Base-by-base conservation (phyloP, 30 jellyfish, hydroid and myxozoan species). In the Cassiopea xamachana region DNA sequence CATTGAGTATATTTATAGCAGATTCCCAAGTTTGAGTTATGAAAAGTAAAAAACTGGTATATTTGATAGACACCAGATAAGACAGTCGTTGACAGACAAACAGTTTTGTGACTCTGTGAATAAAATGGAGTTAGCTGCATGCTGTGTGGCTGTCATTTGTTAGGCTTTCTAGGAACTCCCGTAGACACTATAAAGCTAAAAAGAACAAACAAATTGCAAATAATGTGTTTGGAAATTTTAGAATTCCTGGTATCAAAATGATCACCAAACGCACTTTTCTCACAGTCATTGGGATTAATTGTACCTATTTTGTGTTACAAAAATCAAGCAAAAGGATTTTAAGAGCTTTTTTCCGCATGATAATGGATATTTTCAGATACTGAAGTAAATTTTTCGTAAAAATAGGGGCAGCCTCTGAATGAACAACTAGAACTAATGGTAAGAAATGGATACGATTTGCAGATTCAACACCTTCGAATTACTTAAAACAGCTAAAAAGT, bases 151-250 rank as follows among this genome's bases (percentile, higher is more conserved):
- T 17, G 17, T 18, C 47, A 18, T 69, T 69, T 43, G 78, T 69
- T 3, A n/a, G 15, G 48, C n/a, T 69, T 43, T 7, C n/a, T 7
- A 46, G 15, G 43, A 61, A 74, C 75, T 83, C 64, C 70, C 68
- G 62, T 64, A 68, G 91, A 47, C 39, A 83, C 85, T 43, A 83
- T 13, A 83, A 46, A 55, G 76, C 87, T 60, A 46, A 50, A 16
- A 73, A 73, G 51, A 2, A 55, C 64, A 73, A 73, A 73, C 55
- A 73, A 50, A 19, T 80, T 59, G 89, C 12, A 49, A 70, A 80
- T 27, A 80, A 80, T 43, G 27, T 80, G 61, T 49, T 80, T 61
- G 72, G 7, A 8, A 39, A 16, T 80, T 27, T 47, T 49, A 55
- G 59, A 1, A 70, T 47, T 61, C 75, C 51, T 67, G 77, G 77